Conservation (phyloP, 2,797 vertebrate species). For the Hippocampus kuda region DNA sequence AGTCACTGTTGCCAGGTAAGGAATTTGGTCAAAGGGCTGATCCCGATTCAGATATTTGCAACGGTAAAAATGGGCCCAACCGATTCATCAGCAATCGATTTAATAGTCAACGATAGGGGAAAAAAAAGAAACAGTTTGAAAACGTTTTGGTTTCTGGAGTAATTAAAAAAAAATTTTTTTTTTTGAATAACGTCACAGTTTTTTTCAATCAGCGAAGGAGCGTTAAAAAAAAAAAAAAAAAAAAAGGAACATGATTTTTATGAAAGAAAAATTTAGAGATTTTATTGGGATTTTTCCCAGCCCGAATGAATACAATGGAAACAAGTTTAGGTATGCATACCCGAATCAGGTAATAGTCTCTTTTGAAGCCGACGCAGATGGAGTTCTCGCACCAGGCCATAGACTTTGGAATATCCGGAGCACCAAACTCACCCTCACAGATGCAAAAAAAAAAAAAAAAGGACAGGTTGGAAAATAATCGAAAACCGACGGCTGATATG, state of each 20-base stretch:
- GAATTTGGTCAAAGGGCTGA: too few relatives aligned
- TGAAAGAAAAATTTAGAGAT: background rate
- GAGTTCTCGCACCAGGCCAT: slow-evolving; percentile 99
- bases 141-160: too few relatives aligned
- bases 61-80: too few relatives aligned
- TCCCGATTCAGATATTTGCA: too few relatives aligned
- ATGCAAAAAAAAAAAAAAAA: slow-evolving; percentile 7
- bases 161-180: too few relatives aligned
- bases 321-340: slow-evolving; percentile 55
- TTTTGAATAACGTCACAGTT: background rate
- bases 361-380: slow-evolving; percentile 96
- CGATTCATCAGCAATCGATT: too few relatives aligned
- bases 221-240: background rate
- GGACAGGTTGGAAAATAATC: background rate
- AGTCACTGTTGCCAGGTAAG: too few relatives aligned
- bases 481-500: too few relatives aligned
- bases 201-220: too few relatives aligned
- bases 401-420: slow-evolving; percentile 92
- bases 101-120: too few relatives aligned
- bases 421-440: slow-evolving; percentile 82
- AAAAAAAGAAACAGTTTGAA: too few relatives aligned
- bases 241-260: background rate
- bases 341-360: slow-evolving; percentile 95
- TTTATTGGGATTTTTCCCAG: background rate
- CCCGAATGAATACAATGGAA: background rate